These are phyloP conservation scores for Cydia amplana DNA, from an alignment of 1,140 invertebrate genomes.

Conservation along the genomic window DNA sequence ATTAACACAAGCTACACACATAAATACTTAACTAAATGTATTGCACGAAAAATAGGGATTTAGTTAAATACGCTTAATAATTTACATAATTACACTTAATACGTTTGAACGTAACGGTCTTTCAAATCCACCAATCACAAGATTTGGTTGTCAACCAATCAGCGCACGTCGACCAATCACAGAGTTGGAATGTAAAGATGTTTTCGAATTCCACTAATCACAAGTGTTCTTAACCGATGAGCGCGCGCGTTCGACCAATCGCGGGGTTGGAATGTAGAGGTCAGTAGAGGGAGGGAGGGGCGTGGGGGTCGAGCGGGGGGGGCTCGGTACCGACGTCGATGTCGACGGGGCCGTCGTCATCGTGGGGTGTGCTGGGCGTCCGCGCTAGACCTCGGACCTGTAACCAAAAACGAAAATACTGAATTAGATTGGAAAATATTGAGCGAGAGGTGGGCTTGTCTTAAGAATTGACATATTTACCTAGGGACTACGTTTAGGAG, in stretches of 20 bases:
- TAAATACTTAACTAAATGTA: slow-evolving; percentile 78
- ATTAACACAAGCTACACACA: slow-evolving; percentile 71
- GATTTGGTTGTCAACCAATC: slow-evolving; percentile 7
- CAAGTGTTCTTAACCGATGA: slow-evolving; percentile 15
- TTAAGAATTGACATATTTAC: too few species aligned
- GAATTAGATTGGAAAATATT: too few species aligned
- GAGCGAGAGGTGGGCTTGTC: too few species aligned
- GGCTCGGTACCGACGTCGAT: slow-evolving; percentile 73
- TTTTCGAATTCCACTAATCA: slow-evolving; percentile 21
- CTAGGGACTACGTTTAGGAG: too few species aligned
- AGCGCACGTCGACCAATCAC: slow-evolving; percentile 21
- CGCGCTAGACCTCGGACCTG: slow-evolving; percentile 62
- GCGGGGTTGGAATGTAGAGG: not conserved
- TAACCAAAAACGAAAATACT: slow-evolving; percentile 37
- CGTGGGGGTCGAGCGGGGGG: slow-evolving; percentile 50
- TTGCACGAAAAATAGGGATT: slow-evolving; percentile 71
- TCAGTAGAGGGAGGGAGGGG: slow-evolving; percentile 41
- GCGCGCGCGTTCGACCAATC: slow-evolving; percentile 24
- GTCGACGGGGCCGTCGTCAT: slow-evolving; percentile 65
- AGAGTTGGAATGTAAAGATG: slow-evolving; percentile 4
- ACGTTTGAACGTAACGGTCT: slow-evolving; percentile 35
- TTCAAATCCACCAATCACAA: slow-evolving; percentile 26
- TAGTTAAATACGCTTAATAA: slow-evolving; percentile 59
- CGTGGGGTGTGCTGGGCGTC: slow-evolving; percentile 42
- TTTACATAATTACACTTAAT: slow-evolving; percentile 74